Evolutionary conservation across 2,888 invertebrate species (phyloP).

Genomic region (Pharmacophagus antenor): DNA sequence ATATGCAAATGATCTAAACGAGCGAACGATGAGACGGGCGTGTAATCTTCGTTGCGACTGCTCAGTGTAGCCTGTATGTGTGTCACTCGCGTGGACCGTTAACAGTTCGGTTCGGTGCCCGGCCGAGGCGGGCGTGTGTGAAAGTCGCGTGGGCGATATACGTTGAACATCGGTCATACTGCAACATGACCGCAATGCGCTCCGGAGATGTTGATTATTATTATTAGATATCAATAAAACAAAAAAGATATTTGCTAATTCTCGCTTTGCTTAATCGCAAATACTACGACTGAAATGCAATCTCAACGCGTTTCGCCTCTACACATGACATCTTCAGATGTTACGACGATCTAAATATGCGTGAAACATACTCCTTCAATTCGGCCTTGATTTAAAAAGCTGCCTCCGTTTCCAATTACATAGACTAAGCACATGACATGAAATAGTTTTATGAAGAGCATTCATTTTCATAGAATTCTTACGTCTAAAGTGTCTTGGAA

Average conservation of each 20-base stretch:
- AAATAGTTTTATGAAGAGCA: too few species aligned
- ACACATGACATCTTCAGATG: too few species aligned
- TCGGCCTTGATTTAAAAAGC: background rate
- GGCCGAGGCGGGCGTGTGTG: constrained; percentile 24
- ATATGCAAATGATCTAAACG: background rate
- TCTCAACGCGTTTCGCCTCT: too few species aligned
- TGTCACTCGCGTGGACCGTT: constrained; percentile 35
- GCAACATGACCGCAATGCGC: constrained; percentile 17
- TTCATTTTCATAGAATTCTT: too few species aligned
- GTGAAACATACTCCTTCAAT: background rate
- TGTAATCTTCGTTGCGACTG: constrained; percentile 23
- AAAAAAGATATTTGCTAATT: too few species aligned
- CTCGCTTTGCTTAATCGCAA: too few species aligned
- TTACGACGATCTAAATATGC: background rate
- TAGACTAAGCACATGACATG: background rate
- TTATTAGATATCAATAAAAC: too few species aligned
- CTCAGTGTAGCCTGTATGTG: constrained; percentile 28
- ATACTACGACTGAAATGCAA: too few species aligned
- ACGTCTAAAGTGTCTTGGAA: too few species aligned
- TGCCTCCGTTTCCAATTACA: background rate
- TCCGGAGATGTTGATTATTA: constrained; percentile 3
- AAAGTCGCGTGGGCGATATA: constrained; percentile 30
- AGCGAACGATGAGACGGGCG: background rate
- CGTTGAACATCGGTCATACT: constrained; percentile 26
- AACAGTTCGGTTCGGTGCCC: constrained; percentile 26